A percentile compares a stretch with the other conserved stretches of the same genome.
phyloP scores from a whole-genome alignment of 2,888 invertebrate species.

The Bellardia bayeri region DNA sequence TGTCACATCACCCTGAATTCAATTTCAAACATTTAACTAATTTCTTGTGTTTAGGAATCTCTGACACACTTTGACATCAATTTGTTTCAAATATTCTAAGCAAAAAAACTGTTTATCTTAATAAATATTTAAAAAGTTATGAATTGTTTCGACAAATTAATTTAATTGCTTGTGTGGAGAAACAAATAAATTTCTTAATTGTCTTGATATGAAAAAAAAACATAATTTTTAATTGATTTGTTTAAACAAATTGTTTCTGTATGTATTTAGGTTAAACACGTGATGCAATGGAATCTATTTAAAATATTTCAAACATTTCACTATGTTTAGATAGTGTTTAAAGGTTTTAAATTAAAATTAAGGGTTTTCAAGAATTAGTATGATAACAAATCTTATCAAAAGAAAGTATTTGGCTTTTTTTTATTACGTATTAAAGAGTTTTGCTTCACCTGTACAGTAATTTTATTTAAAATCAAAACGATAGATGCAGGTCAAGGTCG shows the following conservation, averaged over 20 bases:
- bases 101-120: background rate
- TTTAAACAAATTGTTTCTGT: slow-evolving; percentile 5
- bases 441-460: background rate
- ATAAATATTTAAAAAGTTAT: slow-evolving; percentile 24
- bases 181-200: slow-evolving; percentile 31
- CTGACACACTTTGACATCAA: background rate
- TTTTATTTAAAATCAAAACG: background rate
- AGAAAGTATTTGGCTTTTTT: background rate
- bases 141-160: slow-evolving; percentile 47
- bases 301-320: background rate
- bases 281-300: background rate
- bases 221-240: slow-evolving; percentile 15
- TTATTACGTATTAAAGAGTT: background rate
- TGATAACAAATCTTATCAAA: background rate
- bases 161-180: slow-evolving; percentile 27
- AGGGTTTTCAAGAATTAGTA: background rate
- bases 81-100: background rate
- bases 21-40: too few relatives aligned
- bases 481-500: slow-evolving; percentile 39
- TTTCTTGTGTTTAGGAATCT: background rate
- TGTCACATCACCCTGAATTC: too few relatives aligned
- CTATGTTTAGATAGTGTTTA: background rate
- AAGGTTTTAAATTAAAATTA: background rate
- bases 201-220: slow-evolving; percentile 5
- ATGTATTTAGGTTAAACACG: slow-evolving; percentile 16